A percentile compares a stretch with the other conserved stretches of the same genome.
phyloP scores from a whole-genome alignment of 2,113 vertebrate genomes.

The Electrona antarctica region DNA sequence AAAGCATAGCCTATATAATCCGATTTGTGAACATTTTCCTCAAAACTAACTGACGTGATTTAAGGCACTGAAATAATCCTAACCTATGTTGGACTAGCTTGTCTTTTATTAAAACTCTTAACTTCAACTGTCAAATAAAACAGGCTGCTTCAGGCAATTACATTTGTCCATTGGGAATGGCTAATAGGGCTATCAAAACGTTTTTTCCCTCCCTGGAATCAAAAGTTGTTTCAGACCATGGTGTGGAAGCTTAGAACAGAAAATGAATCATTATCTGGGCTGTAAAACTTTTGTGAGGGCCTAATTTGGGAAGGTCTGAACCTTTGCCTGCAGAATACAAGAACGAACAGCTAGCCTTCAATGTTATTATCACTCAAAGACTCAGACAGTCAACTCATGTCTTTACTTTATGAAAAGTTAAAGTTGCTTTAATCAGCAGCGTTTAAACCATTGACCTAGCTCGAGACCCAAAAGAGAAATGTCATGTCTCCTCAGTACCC shows the following conservation, averaged over 20 bases:
- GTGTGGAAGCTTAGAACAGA: conserved; percentile 57
- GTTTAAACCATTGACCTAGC: too few relatives aligned
- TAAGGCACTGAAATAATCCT: too few relatives aligned
- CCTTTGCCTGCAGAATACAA: conserved; percentile 37
- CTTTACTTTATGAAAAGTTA: conserved; percentile 21
- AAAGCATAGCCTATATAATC: too few relatives aligned
- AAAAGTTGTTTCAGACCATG: conserved; percentile 52
- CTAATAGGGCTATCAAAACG: conserved; percentile 24
- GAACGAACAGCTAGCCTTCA: conserved; percentile 18
- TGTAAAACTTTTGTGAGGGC: conserved; percentile 64
- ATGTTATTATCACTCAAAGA: neutral
- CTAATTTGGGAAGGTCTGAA: conserved; percentile 56
- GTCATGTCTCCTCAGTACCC: too few relatives aligned
- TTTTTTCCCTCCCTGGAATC: conserved; percentile 46
- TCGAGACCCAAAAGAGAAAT: too few relatives aligned
- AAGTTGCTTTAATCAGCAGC: conserved; percentile 37
- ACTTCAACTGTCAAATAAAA: too few relatives aligned
- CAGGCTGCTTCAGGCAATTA: conserved; percentile 16
- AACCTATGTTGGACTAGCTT: too few relatives aligned
- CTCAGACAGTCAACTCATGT: conserved; percentile 2
- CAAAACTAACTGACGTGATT: too few relatives aligned
- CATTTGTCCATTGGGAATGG: conserved; percentile 56
- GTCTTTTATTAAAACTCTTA: too few relatives aligned
- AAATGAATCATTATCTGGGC: conserved; percentile 64
- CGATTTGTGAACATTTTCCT: too few relatives aligned